Evolutionary conservation across 2,888 invertebrate species (phyloP).

Genomic region (Lumbricus terrestris): DNA sequence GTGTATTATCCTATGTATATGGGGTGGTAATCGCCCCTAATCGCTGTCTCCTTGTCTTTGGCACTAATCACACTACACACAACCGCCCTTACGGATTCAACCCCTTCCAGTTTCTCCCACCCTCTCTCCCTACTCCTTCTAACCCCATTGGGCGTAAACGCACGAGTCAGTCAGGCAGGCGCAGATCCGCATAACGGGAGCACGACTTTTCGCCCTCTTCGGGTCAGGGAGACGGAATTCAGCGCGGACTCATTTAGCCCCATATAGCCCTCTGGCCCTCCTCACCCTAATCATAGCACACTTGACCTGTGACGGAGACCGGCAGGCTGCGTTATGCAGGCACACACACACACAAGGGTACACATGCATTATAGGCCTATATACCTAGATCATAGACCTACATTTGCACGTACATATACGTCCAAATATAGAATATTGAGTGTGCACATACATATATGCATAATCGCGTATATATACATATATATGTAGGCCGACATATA

Average conservation of each 20-base stretch:
- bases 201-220: neutral
- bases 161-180: neutral
- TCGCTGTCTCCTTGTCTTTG: neutral
- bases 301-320: conserved; percentile 3
- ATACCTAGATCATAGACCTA: neutral
- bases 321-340: neutral
- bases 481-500: no score
- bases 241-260: neutral
- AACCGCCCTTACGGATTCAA: neutral
- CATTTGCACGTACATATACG: no score
- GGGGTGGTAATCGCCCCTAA: neutral
- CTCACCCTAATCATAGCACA: neutral
- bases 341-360: neutral
- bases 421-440: no score
- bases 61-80: neutral
- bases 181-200: neutral
- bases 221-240: conserved; percentile 3
- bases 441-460: no score
- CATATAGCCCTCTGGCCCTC: neutral
- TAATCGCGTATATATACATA: no score
- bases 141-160: neutral
- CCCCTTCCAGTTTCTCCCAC: neutral
- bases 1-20: neutral
- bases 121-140: no score
- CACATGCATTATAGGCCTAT: no score